Percentiles rank a stretch among this genome's conserved stretches.
phyloP scores from a whole-genome alignment of 1,140 invertebrate genomes.

The Ganaspis sp. region DNA sequence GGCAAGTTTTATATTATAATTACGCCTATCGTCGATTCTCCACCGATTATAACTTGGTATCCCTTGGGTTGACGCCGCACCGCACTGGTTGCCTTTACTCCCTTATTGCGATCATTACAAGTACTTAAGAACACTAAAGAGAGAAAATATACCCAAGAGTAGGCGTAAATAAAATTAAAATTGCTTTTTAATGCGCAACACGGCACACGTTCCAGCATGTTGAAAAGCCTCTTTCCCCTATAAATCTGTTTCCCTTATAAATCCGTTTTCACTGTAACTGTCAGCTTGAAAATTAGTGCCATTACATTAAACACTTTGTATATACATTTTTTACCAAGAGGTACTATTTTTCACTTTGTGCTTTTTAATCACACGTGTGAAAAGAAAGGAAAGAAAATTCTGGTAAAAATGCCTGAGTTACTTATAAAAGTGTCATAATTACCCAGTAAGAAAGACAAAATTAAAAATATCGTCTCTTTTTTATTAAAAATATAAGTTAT shows the following conservation, averaged over 20 bases:
- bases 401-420: too few species aligned
- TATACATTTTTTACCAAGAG: not conserved
- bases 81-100: not conserved
- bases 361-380: too few species aligned
- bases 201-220: not conserved
- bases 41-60: conserved; percentile 2
- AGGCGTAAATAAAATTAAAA: conserved; percentile 10
- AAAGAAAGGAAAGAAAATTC: too few species aligned
- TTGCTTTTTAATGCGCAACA: conserved; percentile 13
- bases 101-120: conserved; percentile 29
- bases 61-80: not conserved
- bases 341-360: too few species aligned
- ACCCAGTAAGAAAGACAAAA: too few species aligned
- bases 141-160: not conserved
- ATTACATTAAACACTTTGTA: not conserved
- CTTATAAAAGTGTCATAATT: too few species aligned
- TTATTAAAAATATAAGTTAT: too few species aligned
- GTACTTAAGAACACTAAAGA: conserved; percentile 17
- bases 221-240: not conserved
- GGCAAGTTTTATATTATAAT: conserved; percentile 71
- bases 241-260: not conserved
- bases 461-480: too few species aligned
- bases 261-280: not conserved
- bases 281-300: not conserved
- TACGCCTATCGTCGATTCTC: conserved; percentile 59